Evolutionary conservation across 2,888 invertebrate genomes (phyloP).

Genomic region (Tinea pellionella): DNA sequence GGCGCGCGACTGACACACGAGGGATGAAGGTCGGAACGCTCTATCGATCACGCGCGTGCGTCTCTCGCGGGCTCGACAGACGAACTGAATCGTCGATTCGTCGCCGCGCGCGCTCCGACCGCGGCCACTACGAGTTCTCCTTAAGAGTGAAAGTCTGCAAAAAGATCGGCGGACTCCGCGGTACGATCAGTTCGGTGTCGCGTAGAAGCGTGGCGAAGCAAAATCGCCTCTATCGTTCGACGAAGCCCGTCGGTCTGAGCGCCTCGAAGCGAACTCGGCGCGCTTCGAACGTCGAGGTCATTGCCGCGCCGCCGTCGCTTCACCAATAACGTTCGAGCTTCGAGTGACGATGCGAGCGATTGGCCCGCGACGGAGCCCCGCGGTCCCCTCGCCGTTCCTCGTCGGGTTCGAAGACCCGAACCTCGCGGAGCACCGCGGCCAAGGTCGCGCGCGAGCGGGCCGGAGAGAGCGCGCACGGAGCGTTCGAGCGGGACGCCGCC

Average conservation of each 20-base stretch:
- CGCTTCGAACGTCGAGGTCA: constrained; percentile 87
- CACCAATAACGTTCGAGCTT: constrained; percentile 64
- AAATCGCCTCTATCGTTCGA: constrained; percentile 61
- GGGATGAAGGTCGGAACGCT: constrained; percentile 55
- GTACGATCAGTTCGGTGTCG: constrained; percentile 60
- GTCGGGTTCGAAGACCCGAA: constrained; percentile 82
- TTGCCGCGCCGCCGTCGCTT: constrained; percentile 73
- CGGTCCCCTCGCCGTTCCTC: constrained; percentile 42
- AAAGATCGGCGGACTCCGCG: constrained; percentile 63
- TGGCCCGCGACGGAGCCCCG: constrained; percentile 51
- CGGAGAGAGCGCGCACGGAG: constrained; percentile 37
- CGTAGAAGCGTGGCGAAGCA: constrained; percentile 46
- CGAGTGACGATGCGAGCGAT: constrained; percentile 53
- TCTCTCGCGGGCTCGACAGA: constrained; percentile 68
- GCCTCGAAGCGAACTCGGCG: constrained; percentile 73
- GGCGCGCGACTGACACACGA: constrained; percentile 43
- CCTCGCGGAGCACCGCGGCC: constrained; percentile 90
- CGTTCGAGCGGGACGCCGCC: constrained; percentile 53
- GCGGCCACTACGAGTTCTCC: constrained; percentile 50
- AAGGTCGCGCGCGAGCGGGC: constrained; percentile 73
- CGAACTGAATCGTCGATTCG: constrained; percentile 63
- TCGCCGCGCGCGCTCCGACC: constrained; percentile 56
- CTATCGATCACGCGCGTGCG: constrained; percentile 55
- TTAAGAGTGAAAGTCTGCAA: constrained; percentile 72
- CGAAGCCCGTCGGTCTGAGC: constrained; percentile 63